Evolutionary conservation across 2,797 vertebrate genomes (phyloP), one percentile per base, ranked within the genome.

Genomic region (Enoplosus armatus): DNA sequence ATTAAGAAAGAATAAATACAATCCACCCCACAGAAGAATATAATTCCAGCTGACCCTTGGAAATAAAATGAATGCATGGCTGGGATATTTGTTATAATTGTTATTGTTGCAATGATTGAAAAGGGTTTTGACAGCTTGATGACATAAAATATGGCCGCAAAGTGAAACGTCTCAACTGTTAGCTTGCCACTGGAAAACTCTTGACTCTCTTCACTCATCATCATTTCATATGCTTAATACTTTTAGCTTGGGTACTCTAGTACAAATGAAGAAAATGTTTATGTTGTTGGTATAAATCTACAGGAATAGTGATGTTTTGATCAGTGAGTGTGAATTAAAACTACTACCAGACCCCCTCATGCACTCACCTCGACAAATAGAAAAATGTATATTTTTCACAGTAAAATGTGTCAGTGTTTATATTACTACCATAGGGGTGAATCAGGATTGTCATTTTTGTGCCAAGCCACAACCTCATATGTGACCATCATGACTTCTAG

Each of bases 361-460:
- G 0, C 37, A 41, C 16, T 48, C 16, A 31, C 39, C 3, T 53
- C 14, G 8, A 15, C 50, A 54, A 66, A 59, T 37, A 59, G 43
- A 69, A 24, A 53, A 53, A 53, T 70, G 24, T 37, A 54, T 55
- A 70, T 63, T 74, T n/a, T n/a, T n/a, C n/a, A n/a, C 24, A 60
- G 27, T 50, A 39, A 70, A 67, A 77, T 69, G 35, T 26, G 6
- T 71, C 15, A 54, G 22, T 71, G 29, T 39, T 43, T 64, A 29
- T n/a, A 63, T 58, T 14, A 26, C 31, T 18, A 20, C 24, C 15
- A 26, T 22, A 39, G n/a, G 18, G 45, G 54, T 48, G 35, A 18
- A 67, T 62, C 8, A 51, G 45, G 27, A 41, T 66, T 68, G 9
- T 20, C 2, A 58, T 67, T 56, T 39, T 64, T 35, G 4, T 61